phyloP scores from a whole-genome alignment of 2,888 invertebrate genomes.

The Rhogogaster chlorosoma region DNA sequence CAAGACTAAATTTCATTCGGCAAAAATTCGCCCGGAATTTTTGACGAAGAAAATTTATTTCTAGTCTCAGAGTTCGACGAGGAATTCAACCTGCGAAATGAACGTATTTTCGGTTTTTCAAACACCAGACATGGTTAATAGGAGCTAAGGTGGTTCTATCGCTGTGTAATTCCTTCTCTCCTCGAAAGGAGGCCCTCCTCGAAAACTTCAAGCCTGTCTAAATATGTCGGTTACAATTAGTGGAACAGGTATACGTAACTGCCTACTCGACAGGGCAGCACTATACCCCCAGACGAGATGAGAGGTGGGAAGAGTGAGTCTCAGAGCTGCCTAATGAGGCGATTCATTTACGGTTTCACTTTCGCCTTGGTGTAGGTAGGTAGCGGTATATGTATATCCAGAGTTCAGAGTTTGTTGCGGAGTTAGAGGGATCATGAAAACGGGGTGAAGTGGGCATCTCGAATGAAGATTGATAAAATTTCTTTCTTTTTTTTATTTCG shows the following conservation, averaged over 20 bases:
- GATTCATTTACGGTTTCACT: constrained; percentile 43
- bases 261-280: constrained; percentile 9
- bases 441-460: too few species aligned
- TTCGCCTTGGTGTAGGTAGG: neutral
- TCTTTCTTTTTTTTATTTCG: too few species aligned
- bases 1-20: too few species aligned
- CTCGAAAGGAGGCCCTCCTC: neutral
- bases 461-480: too few species aligned
- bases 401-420: neutral
- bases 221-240: constrained; percentile 47
- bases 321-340: constrained; percentile 30
- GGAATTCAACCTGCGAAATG: too few species aligned
- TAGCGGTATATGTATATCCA: too few species aligned
- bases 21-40: too few species aligned
- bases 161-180: neutral
- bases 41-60: too few species aligned
- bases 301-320: neutral
- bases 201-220: constrained; percentile 37
- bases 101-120: too few species aligned
- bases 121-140: too few species aligned
- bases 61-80: too few species aligned
- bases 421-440: neutral
- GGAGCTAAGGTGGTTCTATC: neutral
- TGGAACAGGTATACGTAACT: constrained; percentile 28
- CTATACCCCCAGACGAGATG: neutral